phyloP scores from a whole-genome alignment of 2,888 invertebrate genomes.

The Scaptomyza reducta region DNA sequence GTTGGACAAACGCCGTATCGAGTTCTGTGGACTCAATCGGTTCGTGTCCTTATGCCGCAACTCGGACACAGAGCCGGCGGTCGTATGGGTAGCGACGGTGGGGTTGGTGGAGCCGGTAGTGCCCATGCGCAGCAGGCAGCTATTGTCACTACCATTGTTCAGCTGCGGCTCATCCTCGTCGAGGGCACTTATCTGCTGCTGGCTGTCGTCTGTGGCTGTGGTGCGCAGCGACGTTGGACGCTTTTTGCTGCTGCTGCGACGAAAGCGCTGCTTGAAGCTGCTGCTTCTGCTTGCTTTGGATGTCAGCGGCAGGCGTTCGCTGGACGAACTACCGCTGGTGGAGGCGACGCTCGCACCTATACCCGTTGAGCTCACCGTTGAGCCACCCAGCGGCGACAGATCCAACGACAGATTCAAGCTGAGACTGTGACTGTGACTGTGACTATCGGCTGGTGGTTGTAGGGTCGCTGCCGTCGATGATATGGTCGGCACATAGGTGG shows the following conservation, averaged over 20 bases:
- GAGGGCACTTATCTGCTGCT: constrained; percentile 85
- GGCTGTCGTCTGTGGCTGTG: constrained; percentile 25
- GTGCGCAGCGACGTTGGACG: constrained; percentile 57
- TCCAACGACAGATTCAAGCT: constrained; percentile 49
- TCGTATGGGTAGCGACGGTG: constrained; percentile 2
- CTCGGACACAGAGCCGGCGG: constrained; percentile 83
- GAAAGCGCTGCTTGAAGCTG: constrained; percentile 89
- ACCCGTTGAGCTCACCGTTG: not conserved
- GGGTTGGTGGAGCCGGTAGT: constrained; percentile 72
- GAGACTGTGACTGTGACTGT: constrained; percentile 35
- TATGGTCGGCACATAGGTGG: constrained; percentile 80
- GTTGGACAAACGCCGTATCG: constrained; percentile 84
- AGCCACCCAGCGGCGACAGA: constrained; percentile 37
- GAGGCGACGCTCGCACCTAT: constrained; percentile 42
- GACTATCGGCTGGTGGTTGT: constrained; percentile 57
- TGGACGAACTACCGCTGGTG: constrained; percentile 67
- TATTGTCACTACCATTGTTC: constrained; percentile 90
- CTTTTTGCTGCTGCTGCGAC: constrained; percentile 89
- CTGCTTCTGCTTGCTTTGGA: constrained; percentile 28
- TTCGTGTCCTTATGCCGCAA: constrained; percentile 88
- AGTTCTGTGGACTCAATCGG: constrained; percentile 89
- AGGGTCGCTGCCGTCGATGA: constrained; percentile 71
- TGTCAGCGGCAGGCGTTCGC: constrained; percentile 56
- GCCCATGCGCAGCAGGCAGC: constrained; percentile 84
- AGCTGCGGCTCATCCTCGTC: constrained; percentile 86